phyloP scores from a whole-genome alignment of 2,113 vertebrate species.

The Tetrax tetrax region DNA sequence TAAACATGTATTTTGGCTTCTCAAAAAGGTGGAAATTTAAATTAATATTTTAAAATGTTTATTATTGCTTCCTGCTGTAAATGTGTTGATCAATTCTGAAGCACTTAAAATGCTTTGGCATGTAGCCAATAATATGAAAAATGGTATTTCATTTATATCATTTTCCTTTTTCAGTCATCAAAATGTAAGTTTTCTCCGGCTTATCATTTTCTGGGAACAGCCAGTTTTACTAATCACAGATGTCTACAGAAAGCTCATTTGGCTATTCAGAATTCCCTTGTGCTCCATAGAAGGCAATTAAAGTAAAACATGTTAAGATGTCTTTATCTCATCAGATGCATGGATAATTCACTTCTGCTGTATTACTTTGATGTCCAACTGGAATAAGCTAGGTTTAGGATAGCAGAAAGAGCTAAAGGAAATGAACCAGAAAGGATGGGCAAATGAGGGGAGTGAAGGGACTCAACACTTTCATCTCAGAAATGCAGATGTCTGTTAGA shows the following conservation, averaged over 20 bases:
- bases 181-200: not conserved
- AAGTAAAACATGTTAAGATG: conserved; percentile 47
- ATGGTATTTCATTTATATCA: not conserved
- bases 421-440: not conserved
- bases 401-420: not conserved
- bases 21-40: not conserved
- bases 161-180: not conserved
- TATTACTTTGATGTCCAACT: conserved; percentile 43
- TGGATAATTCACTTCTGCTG: conserved; percentile 30
- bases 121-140: not conserved
- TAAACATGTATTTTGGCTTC: not conserved
- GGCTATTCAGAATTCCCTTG: conserved; percentile 41
- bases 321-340: conserved; percentile 53
- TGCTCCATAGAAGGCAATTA: conserved; percentile 64
- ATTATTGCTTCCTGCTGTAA: not conserved
- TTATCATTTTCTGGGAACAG: conserved; percentile 27
- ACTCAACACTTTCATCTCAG: not conserved
- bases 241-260: conserved; percentile 31
- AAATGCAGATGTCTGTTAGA: not conserved
- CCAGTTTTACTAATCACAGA: conserved; percentile 48
- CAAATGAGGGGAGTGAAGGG: not conserved
- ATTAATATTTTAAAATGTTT: not conserved
- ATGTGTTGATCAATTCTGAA: not conserved
- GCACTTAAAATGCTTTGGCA: not conserved
- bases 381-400: not conserved